These are phyloP conservation scores for Eupithecia centaureata DNA, from an alignment of 2,888 invertebrate species.

Conservation along the genomic window DNA sequence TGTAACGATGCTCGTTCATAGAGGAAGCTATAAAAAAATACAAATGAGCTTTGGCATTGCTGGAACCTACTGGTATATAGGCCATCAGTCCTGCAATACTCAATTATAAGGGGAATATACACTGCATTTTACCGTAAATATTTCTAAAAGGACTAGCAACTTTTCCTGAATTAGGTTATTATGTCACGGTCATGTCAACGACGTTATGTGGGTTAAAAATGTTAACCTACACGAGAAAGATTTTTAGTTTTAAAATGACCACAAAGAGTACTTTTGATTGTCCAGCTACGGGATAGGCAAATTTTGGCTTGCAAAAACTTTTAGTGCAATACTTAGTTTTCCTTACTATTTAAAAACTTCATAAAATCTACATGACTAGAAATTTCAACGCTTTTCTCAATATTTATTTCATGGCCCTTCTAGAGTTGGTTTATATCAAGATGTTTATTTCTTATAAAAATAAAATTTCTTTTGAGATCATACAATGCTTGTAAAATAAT, in stretches of 20 bases:
- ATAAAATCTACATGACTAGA: neutral
- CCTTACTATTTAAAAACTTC: neutral
- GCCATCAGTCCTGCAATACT: neutral
- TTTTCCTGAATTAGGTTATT: slow-evolving; percentile 29
- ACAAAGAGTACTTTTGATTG: neutral
- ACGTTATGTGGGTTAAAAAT: slow-evolving; percentile 21
- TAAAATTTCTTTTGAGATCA: no score
- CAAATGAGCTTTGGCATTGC: slow-evolving; percentile 25
- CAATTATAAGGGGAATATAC: neutral
- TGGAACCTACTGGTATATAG: neutral
- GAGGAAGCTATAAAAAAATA: slow-evolving; percentile 51
- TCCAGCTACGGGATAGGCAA: neutral
- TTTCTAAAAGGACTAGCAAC: neutral
- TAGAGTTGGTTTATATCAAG: no score
- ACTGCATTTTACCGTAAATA: neutral
- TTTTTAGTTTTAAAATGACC: slow-evolving; percentile 3
- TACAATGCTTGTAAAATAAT: no score
- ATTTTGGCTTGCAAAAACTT: neutral
- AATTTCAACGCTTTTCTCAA: neutral
- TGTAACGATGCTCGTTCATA: slow-evolving; percentile 64
- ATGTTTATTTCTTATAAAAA: no score
- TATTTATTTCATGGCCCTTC: no score
- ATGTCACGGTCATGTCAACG: slow-evolving; percentile 28
- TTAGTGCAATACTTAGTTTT: neutral
- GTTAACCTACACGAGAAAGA: neutral